These are phyloP conservation scores for Oscheius onirici DNA, from an alignment of 2,888 invertebrate species.

Conservation along the genomic window DNA sequence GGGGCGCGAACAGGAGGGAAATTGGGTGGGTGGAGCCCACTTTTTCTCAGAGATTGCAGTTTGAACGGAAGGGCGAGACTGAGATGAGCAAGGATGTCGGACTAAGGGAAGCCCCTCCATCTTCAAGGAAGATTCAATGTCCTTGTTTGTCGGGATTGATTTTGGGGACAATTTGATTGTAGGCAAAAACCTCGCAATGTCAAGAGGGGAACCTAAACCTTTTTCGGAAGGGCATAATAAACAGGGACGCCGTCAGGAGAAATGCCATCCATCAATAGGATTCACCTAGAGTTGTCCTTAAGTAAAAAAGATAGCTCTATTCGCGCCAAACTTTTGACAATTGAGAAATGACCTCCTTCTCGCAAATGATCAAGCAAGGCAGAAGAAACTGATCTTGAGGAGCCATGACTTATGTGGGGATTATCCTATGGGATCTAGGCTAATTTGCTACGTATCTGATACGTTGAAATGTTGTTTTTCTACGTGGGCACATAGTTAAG, in stretches of 20 bases:
- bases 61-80: not conserved
- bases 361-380: no score
- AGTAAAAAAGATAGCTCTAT: not conserved
- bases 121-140: not conserved
- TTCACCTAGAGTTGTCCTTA: conserved; percentile 12
- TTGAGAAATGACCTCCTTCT: not conserved
- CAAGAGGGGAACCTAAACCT: not conserved
- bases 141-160: not conserved
- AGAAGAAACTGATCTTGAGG: no score
- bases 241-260: not conserved
- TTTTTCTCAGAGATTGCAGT: conserved; percentile 1
- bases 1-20: not conserved
- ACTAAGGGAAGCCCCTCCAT: not conserved
- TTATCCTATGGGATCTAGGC: no score
- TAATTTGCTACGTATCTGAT: no score
- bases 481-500: no score
- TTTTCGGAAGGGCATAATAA: not conserved
- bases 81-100: not conserved
- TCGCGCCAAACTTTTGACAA: not conserved
- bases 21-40: conserved; percentile 11
- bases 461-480: no score
- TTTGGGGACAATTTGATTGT: no score
- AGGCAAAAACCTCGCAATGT: no score
- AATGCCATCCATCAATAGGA: conserved; percentile 21
- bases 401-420: no score